Conservation (phyloP, 2,113 vertebrate genomes). For the Solea solea region DNA sequence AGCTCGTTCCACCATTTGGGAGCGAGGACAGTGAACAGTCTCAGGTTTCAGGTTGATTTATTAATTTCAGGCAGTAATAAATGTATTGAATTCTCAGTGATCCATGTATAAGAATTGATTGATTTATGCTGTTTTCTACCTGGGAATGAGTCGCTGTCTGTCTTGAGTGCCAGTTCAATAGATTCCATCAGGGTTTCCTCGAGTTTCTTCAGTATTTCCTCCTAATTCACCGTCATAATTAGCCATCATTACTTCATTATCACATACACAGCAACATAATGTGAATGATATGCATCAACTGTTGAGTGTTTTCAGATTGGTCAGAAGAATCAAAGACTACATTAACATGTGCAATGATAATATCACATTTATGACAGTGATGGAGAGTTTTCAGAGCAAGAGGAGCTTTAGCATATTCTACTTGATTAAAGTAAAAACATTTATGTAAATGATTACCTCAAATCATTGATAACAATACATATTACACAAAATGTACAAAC, state of each 20-base stretch:
- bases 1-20: too few species aligned
- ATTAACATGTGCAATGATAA: too few species aligned
- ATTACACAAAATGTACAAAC: conserved; percentile 27
- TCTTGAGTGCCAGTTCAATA: conserved; percentile 35
- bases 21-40: too few species aligned
- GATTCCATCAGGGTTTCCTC: background rate
- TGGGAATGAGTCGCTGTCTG: conserved; percentile 25
- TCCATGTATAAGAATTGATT: too few species aligned
- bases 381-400: too few species aligned
- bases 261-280: background rate
- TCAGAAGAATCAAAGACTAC: too few species aligned
- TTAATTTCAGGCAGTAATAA: background rate
- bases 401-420: too few species aligned
- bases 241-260: background rate
- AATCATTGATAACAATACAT: too few species aligned
- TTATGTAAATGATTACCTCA: too few species aligned
- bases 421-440: too few species aligned
- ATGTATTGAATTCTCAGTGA: background rate
- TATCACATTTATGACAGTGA: too few species aligned
- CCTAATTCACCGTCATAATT: conserved; percentile 18
- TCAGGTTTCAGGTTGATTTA: too few species aligned
- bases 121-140: conserved; percentile 11
- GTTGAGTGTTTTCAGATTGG: background rate
- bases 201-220: background rate
- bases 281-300: background rate